Evolutionary conservation across 2,797 vertebrate species (phyloP).

Genomic region (Peromyscus eremicus): DNA sequence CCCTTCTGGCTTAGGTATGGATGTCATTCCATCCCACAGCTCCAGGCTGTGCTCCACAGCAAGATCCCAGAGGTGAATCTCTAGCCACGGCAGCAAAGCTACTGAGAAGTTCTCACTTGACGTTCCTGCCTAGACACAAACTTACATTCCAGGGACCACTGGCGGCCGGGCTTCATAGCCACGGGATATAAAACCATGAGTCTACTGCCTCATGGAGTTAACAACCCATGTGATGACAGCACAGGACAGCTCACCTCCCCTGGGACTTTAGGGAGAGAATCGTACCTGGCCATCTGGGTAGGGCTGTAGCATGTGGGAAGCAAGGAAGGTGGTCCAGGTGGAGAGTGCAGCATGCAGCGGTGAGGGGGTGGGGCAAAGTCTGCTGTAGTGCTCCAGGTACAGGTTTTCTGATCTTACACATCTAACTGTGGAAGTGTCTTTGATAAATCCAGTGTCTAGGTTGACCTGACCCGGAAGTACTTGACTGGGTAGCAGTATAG

Average conservation of each 20-base stretch:
- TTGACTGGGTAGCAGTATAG: background rate
- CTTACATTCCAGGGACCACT: background rate
- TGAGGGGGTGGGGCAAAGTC: no score
- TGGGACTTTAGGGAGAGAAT: background rate
- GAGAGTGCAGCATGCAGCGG: background rate
- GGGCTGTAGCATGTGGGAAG: rapidly evolving
- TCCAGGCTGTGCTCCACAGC: background rate
- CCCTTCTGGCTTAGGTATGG: background rate
- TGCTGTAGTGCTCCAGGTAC: no score
- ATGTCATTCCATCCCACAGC: background rate
- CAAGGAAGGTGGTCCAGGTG: rapidly evolving
- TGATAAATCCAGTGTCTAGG: background rate
- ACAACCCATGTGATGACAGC: background rate
- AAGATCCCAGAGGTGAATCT: no score
- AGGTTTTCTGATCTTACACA: background rate
- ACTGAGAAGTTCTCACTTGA: background rate
- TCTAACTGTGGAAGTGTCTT: background rate
- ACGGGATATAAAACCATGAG: rapidly evolving
- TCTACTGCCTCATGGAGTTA: background rate
- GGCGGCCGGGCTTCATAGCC: background rate
- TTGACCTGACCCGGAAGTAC: background rate
- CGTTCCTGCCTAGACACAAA: background rate
- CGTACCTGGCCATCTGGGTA: background rate
- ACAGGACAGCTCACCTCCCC: background rate
- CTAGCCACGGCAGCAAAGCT: background rate